Percentiles rank a stretch among this genome's conserved stretches.
Evolutionary conservation across 2,113 vertebrate species (phyloP).

Genomic region (Mellivora capensis): DNA sequence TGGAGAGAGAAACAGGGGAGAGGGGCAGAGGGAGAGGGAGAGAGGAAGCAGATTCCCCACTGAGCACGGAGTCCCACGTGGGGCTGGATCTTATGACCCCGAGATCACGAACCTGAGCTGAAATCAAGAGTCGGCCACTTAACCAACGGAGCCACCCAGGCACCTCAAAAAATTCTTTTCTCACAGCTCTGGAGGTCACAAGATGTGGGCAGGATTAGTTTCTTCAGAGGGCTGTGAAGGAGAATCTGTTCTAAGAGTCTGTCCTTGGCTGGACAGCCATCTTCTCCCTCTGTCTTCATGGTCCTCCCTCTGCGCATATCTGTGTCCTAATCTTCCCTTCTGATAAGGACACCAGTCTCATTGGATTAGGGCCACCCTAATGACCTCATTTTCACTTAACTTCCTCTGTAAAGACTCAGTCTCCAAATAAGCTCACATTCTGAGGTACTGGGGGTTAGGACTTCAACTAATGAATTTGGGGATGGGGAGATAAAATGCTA

Average conservation of each 20-base stretch:
- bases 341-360: neutral
- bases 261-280: neutral
- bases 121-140: neutral
- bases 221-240: neutral
- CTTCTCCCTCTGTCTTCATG: neutral
- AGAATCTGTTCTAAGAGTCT: neutral
- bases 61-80: neutral
- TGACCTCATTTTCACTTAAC: neutral
- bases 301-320: neutral
- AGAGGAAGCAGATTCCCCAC: neutral
- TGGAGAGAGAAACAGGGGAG: neutral
- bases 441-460: neutral
- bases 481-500: neutral
- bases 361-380: neutral
- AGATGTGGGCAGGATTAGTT: neutral
- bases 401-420: neutral
- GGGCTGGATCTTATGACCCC: neutral
- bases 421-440: neutral
- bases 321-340: neutral
- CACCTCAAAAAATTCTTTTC: accelerated
- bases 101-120: neutral
- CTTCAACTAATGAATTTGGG: neutral
- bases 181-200: neutral
- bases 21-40: neutral
- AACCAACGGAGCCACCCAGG: neutral